Base-by-base conservation (phyloP, 2,888 invertebrate genomes). In the Onchidella celtica region DNA sequence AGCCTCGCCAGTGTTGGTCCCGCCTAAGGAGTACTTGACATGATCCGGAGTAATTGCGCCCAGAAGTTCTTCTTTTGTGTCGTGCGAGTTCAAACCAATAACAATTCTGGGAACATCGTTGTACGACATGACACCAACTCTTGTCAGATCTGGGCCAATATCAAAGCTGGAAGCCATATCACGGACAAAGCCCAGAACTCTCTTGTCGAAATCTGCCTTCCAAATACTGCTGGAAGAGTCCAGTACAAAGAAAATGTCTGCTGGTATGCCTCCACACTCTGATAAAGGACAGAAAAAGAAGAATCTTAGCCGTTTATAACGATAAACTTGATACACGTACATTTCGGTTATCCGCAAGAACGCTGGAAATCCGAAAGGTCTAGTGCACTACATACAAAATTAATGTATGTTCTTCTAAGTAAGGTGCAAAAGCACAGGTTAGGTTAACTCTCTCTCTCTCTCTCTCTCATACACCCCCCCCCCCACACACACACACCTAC, bases 191-290 rank as follows among this genome's bases (percentile, higher is more conserved):
- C 75, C 69, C 47, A 90, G 84, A 68, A 90, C 88, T 21, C 63
- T 34, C 29, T 88, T 87, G 59, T 86, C 83, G 81, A 90, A 91
- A 81, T 92, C 88, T 0, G 84, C 83, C 3, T 84, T 79, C 89
- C 89, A 90, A 81, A 91, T 90, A 63, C 90, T 91, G 84, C 86
- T 89, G 11, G 90, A 91, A 0, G 89, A 87, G 80, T 88, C 88
- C 74, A 89, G 81, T 24, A 88, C 85, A 82, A 88, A 89, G 85
- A 88, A 87, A 14, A 88, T 83, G 27, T 89, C 88, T 17, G 90
- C 88, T 17, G 89, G 87, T 40, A 86, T 86, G 17, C 88, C 88
- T n/a, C 90, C 84, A 79, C 90, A 90, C 38, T 86, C 87, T 88
- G 83, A 24, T 59, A 3, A 24, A 24, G 57, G 29, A 21, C 38